These are phyloP conservation scores for Papilio xuthus DNA, from an alignment of 1,140 invertebrate genomes.

Conservation along the genomic window DNA sequence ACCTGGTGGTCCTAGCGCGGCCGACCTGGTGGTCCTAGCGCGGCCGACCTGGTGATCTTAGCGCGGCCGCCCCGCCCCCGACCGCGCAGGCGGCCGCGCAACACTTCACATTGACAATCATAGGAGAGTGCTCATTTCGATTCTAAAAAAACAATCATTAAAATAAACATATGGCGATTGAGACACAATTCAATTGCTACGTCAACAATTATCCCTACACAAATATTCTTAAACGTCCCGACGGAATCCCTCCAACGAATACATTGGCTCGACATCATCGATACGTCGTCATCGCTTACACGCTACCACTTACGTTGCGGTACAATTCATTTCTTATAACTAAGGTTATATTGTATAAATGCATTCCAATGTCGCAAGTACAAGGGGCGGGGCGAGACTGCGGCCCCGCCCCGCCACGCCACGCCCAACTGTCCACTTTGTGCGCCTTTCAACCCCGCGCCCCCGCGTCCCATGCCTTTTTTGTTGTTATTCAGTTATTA, in stretches of 20 bases:
- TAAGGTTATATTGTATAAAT: constrained; percentile 63
- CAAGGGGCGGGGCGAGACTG: no score
- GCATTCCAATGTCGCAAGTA: constrained; percentile 57
- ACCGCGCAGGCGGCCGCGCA: no score
- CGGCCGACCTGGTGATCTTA: constrained; percentile 38
- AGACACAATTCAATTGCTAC: constrained; percentile 5
- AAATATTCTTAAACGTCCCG: constrained; percentile 35
- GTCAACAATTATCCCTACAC: not conserved
- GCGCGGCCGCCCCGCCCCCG: not conserved
- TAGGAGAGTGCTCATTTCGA: not conserved
- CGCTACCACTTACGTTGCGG: not conserved
- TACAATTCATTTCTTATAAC: constrained; percentile 43
- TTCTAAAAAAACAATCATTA: not conserved
- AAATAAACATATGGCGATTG: not conserved
- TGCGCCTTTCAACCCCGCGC: constrained; percentile 44
- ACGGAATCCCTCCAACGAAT: not conserved
- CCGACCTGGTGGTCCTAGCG: constrained; percentile 39
- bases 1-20: constrained; percentile 40
- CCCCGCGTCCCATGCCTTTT: not conserved
- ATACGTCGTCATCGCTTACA: not conserved
- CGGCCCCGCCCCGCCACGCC: no score
- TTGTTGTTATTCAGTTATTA: no score
- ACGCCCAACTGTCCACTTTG: constrained; percentile 38
- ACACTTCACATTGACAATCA: no score
- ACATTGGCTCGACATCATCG: no score